Base-by-base conservation (phyloP, 2,888 invertebrate species). In the Cerceris ruficornis region DNA sequence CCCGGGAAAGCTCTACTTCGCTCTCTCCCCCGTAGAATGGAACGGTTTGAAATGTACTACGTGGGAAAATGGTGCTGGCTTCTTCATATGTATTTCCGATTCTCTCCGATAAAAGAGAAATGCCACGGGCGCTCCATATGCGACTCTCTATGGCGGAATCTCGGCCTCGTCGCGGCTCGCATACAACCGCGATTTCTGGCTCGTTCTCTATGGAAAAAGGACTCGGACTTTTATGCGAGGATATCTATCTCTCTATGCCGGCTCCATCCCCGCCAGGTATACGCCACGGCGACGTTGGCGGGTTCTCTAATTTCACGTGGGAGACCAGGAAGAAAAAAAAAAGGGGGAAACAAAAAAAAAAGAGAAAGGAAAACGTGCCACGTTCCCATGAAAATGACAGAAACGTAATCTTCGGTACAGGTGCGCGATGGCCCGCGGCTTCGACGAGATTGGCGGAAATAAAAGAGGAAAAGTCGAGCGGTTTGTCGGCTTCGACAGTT, bases 401-500 rank as follows among this genome's bases (percentile, higher is more conserved):
- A 39, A 43, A 11, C 13, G 50, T 43, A 60, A 71, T 59, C 65
- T 52, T 41, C n/a, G 43, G 6, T 17, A 17, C 75, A 49, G 61
- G 70, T 70, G 54, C 14, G 39, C 14, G 14, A 7, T 46, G 52
- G 43, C 61, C 14, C 28, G 54, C 52, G 66, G 71, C 58, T 68
- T 64, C 42, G 52, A 17, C 55, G 62, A 74, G 74, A 69, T 65
- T 58, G 74, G 60, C 17, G 64, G 50, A 66, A 80, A 77, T 54
- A 68, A 73, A 77, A 50, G 75, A 71, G 66, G 57, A 82, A 77
- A 77, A 72, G 72, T 77, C 83, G 83, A 80, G 82, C 83, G 82
- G 86, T 81, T 87, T 81, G 87, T 88, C 88, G 81, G 84, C 83
- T 83, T 86, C 86, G 88, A 89, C 88, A 84, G 87, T 89, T 90